Conservation (phyloP, 2,113 vertebrate genomes). For the Lichenostomus cassidix region DNA sequence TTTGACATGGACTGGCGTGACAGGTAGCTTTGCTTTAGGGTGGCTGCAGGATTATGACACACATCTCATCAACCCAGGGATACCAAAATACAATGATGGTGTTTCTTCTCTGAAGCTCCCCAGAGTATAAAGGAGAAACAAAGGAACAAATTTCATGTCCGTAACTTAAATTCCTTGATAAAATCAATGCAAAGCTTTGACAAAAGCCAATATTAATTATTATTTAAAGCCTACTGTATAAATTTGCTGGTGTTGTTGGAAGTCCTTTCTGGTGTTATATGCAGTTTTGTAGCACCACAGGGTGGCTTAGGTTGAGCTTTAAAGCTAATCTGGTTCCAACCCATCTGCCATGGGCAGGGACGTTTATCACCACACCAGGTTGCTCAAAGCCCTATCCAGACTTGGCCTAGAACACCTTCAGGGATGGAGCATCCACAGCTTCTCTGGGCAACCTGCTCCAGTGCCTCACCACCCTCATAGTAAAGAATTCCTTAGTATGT, state of each 20-base stretch:
- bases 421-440: not conserved
- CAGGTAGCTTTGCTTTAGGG: not conserved
- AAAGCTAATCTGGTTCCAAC: not conserved
- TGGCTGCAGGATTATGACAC: not conserved
- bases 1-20: accelerated
- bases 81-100: accelerated
- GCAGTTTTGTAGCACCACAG: not conserved
- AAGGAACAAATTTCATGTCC: not conserved
- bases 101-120: not conserved
- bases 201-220: not conserved
- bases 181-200: not conserved
- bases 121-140: not conserved
- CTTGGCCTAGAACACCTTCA: not conserved
- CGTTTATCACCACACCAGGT: not conserved
- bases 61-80: not conserved
- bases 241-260: not conserved
- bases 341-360: not conserved
- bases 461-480: not conserved
- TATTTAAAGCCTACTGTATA: not conserved
- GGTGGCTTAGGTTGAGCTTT: not conserved
- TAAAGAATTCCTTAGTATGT: not conserved
- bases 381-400: not conserved
- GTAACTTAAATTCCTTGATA: not conserved
- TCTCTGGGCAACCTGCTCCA: not conserved
- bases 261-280: not conserved